Base-by-base conservation (phyloP, 1,140 invertebrate genomes). In the Panonychus citri region DNA sequence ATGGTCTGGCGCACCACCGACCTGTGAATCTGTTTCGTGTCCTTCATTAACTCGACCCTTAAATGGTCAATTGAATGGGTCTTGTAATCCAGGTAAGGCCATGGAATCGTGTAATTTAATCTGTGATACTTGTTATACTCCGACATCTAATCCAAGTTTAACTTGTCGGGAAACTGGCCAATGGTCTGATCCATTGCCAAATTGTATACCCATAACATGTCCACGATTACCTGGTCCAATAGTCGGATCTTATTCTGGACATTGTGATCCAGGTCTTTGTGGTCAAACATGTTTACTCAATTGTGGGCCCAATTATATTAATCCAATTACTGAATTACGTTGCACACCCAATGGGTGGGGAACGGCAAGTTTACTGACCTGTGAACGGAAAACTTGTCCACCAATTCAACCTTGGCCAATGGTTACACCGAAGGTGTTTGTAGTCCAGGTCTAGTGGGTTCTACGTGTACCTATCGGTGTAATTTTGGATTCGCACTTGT, bases 131-230 rank as follows among this genome's bases (percentile, higher is more conserved):
- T 71, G 71, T 2, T 73, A 71, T 59, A 64, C 64, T 10, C 60
- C 74, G 48, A 56, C 63, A 34, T 73, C 73, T 15, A 62, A 67
- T 25, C 54, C 61, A 26, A 68, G 63, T 15, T 62, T 69, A 24
- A 66, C 67, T 28, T 75, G 73, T 59, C 66, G 65, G 8, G 64
- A 66, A 5, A 66, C 68, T 60, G 73, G 71, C 15, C 60, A 64
- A 15, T 75, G 73, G 73, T 24, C 21, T 26, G 8, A 15, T 26
- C 8, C 26, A n/a, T 5, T 26, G 10, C 50, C 50, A 1, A 27
- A 27, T 12, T 52, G 50, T 37, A 8, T 24, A 19, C 50, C 50
- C 21, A 24, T 46, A 46, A n/a, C n/a, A 19, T 46, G 43, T 46
- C n/a, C 43, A 46, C n/a, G 43, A 21, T n/a, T 46, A 21, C 43